Base-by-base conservation (phyloP, 1,140 invertebrate species). In the Drosophila biarmipes region DNA sequence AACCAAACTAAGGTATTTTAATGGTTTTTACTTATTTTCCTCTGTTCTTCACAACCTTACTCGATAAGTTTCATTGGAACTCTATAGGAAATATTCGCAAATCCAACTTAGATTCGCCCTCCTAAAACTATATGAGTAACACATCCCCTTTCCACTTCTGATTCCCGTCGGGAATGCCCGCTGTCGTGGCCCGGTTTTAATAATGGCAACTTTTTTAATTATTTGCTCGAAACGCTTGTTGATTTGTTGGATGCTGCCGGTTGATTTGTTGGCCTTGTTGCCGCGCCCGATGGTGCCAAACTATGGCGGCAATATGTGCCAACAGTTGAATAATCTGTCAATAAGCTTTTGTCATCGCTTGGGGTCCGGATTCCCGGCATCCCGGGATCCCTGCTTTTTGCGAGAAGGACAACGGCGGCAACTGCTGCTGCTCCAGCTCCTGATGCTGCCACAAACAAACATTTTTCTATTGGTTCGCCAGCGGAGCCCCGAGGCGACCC, bases 181-280 rank as follows among this genome's bases (percentile, higher is more conserved):
- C 54, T 49, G 53, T 43, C 49, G 5, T 63, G 63, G 72, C 45
- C 68, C 62, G 45, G 64, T 90, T 90, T 90, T 90, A 86, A 81
- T 90, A 90, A 86, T 90, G 82, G 68, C 67, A 90, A 90, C 86
- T 90, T 90, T 90, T 90, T 90, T 90, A 90, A 90, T 90, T 90
- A 90, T 90, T 90, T 90, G 78, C 86, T 90, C 66, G 71, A 68
- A 89, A 76, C 66, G 78, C 48, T 89, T 75, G 84, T 76, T 75
- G 79, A 87, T 87, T 87, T 87, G 79, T 87, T 76, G 62, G 58
- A 48, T 56, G 69, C 52, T 80, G 73, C 49, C 42, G 45, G 66
- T 90, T 86, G 80, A 86, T 86, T 85, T 90, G 78, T 78, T 57
- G 69, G 48, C 57, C 46, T 52, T 56, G 19, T 62, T 87, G 51